Base-by-base conservation (phyloP, 1,140 invertebrate species). In the Leptinotarsa defecta region DNA sequence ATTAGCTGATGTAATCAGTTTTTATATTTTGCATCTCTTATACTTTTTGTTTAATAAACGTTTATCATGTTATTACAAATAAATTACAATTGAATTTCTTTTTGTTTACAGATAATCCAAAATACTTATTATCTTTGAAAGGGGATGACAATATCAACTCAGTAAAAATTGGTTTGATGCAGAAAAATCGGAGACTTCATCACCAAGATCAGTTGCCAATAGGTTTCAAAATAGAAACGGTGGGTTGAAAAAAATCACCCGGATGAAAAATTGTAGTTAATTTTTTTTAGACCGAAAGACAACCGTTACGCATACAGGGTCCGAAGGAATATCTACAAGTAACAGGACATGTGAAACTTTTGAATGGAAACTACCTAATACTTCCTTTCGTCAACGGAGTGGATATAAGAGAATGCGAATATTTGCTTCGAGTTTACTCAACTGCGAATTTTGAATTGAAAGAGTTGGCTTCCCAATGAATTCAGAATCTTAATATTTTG, bases 101-200 rank as follows among this genome's bases (percentile, higher is more conserved):
- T 43, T 11, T 43, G 34, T 43, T 73, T 68, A 64, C 24, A n/a
- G 19, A 27, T 49, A 77, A 71, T 64, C 67, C 72, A 4, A 72
- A 71, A 69, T 77, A 74, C 13, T 15, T 62, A 48, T 17, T 74
- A 13, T 70, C 43, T 19, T 20, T 77, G 22, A 67, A 43, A 48
- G 73, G 43, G 4, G 5, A 61, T 48, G 63, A 65, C 4, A 62
- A 48, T 24, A 22, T 52, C 15, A 20, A 20, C 52, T 27, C 20
- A 49, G 48, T 77, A 15, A 48, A 74, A 20, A 61, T 77, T 67
- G 61, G 68, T 13, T 52, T 77, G 13, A 71, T 71, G 68, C 71
- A 77, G 24, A 77, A 74, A 70, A 71, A 70, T 49, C 69, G 72
- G 48, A 73, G 73, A 49, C 22, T 62, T 48, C 15, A 74, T 19